These are phyloP conservation scores for Lynx canadensis DNA, from an alignment of 2,113 vertebrate genomes.

Conservation along the genomic window DNA sequence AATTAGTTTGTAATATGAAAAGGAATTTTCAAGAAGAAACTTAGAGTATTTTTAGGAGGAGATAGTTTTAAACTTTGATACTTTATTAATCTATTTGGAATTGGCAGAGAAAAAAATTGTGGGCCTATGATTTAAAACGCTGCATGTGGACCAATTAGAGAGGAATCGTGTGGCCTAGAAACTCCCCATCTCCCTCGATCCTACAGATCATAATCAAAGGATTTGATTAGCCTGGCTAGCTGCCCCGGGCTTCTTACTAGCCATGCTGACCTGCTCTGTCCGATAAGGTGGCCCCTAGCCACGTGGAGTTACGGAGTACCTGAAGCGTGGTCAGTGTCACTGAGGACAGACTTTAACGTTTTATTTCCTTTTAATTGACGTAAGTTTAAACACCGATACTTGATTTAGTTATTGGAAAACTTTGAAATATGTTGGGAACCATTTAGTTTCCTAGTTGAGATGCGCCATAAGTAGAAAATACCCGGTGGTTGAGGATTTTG, in stretches of 20 bases:
- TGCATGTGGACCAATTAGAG: not conserved
- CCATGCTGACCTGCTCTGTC: not conserved
- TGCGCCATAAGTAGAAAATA: not conserved
- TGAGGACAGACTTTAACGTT: not conserved
- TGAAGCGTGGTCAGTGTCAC: rapidly evolving
- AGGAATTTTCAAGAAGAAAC: not conserved
- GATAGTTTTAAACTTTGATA: not conserved
- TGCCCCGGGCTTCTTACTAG: not conserved
- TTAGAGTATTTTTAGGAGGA: not conserved
- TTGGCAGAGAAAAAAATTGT: not conserved
- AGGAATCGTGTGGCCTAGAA: not conserved
- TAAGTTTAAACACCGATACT: not conserved
- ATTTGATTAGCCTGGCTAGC: not conserved
- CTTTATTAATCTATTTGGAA: not conserved
- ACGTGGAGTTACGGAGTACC: not conserved
- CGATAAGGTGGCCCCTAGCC: rapidly evolving
- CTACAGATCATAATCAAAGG: not conserved
- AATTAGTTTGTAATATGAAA: not conserved
- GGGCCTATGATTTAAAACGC: not conserved
- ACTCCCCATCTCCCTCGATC: rapidly evolving
- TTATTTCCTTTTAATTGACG: not conserved
- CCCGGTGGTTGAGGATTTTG: not conserved
- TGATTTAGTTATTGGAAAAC: not conserved
- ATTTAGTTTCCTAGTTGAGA: not conserved
- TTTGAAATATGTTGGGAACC: not conserved